These are phyloP conservation scores for Acheta domesticus DNA, from an alignment of 2,888 invertebrate genomes.

Conservation along the genomic window DNA sequence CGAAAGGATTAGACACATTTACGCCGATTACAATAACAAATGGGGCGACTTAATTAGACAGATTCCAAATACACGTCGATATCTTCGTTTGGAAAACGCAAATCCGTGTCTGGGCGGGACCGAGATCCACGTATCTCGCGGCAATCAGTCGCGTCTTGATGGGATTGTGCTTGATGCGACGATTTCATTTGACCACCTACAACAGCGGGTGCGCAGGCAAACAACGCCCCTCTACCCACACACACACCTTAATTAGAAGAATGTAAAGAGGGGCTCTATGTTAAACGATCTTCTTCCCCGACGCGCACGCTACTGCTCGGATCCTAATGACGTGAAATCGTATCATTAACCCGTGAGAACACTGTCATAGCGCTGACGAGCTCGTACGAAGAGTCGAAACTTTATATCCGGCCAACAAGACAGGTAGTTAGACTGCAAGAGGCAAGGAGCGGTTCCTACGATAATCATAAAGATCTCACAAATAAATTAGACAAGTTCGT, in stretches of 20 bases:
- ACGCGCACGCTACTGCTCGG: too few relatives aligned
- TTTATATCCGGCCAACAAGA: too few relatives aligned
- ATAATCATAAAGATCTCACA: slow-evolving; percentile 19
- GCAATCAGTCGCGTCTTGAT: background rate
- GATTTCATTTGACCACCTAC: background rate
- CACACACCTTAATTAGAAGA: background rate
- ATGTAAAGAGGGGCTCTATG: background rate
- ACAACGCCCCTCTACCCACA: background rate
- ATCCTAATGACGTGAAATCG: too few relatives aligned
- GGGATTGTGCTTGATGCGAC: background rate
- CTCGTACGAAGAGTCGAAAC: too few relatives aligned
- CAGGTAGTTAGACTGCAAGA: too few relatives aligned
- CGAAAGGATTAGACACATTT: slow-evolving; percentile 4
- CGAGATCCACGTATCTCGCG: background rate
- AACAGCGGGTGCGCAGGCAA: background rate
- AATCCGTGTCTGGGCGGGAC: background rate
- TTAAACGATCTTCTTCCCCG: background rate
- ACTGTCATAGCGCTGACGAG: too few relatives aligned
- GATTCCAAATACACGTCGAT: background rate
- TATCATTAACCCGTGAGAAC: too few relatives aligned
- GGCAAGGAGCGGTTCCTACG: background rate
- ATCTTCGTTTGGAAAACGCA: background rate
- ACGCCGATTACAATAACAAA: background rate
- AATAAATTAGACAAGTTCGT: slow-evolving; percentile 20
- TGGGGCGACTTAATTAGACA: background rate